These are phyloP conservation scores for Leucoptera coffeella DNA, from an alignment of 2,888 invertebrate species.

Conservation along the genomic window DNA sequence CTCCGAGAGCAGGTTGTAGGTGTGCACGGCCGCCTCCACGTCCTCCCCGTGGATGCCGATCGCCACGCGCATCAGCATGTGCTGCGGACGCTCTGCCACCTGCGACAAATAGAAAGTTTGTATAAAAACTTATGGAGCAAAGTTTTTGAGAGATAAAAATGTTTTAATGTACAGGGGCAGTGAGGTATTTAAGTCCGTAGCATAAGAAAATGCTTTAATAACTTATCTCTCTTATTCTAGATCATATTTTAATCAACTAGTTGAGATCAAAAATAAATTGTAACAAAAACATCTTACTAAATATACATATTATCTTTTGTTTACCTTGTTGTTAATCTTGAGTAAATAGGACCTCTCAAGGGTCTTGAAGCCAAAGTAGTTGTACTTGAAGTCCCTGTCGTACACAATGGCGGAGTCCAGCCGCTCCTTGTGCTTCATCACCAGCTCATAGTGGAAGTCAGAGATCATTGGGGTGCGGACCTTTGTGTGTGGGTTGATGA, in stretches of 20 bases:
- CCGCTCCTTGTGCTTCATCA: conserved; percentile 80
- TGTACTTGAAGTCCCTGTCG: conserved; percentile 94
- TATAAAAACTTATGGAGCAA: too few relatives aligned
- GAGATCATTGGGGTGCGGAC: conserved; percentile 78
- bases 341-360: conserved; percentile 91
- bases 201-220: too few relatives aligned
- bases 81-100: conserved; percentile 94
- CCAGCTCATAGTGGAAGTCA: conserved; percentile 70
- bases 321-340: conserved; percentile 77
- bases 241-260: too few relatives aligned
- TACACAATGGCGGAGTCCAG: conserved; percentile 95
- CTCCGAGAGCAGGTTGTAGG: conserved; percentile 92
- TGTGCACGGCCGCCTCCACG: conserved; percentile 87
- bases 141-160: background rate
- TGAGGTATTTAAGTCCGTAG: too few relatives aligned
- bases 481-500: conserved; percentile 69
- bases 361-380: conserved; percentile 99
- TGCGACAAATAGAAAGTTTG: conserved; percentile 10
- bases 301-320: conserved; percentile 2
- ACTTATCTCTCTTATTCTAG: too few relatives aligned
- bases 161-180: background rate
- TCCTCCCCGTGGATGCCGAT: conserved; percentile 95
- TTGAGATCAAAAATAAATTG: too few relatives aligned
- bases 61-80: conserved; percentile 96
- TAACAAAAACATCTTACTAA: background rate